A percentile compares a stretch with the other conserved stretches of the same genome.
Evolutionary conservation across 1,140 invertebrate species (phyloP).

Genomic region (Drosophila rhopaloa): DNA sequence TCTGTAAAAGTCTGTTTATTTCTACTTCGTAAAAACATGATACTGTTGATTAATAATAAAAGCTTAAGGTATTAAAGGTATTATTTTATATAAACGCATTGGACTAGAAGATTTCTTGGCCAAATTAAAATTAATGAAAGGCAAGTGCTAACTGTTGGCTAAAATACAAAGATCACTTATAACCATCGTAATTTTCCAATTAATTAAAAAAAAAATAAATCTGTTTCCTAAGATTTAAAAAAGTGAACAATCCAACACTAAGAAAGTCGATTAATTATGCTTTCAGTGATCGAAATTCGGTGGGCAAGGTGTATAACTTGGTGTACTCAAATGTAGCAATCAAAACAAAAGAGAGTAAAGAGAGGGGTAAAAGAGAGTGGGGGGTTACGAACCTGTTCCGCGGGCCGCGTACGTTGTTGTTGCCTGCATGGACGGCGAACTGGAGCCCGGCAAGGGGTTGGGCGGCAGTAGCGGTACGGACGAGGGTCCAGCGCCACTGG

Average conservation of each 20-base stretch:
- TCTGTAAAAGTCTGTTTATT: neutral
- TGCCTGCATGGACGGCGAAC: constrained; percentile 61
- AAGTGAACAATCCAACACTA: neutral
- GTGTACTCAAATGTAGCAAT: neutral
- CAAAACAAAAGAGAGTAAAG: constrained; percentile 20
- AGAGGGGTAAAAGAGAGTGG: constrained; percentile 16
- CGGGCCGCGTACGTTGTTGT: constrained; percentile 70
- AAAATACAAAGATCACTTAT: no score
- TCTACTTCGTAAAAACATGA: no score
- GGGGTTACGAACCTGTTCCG: constrained; percentile 71
- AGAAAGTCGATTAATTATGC: neutral
- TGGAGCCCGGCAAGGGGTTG: constrained; percentile 48
- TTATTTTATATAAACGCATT: no score
- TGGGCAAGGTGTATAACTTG: constrained; percentile 5
- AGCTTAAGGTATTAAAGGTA: no score
- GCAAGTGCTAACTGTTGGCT: no score
- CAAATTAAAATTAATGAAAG: no score
- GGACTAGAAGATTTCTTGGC: no score
- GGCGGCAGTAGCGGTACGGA: constrained; percentile 24
- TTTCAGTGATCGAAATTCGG: constrained; percentile 1
- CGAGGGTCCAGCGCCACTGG: constrained; percentile 61
- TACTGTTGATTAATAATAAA: no score
- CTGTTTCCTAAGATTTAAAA: neutral
- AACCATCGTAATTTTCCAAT: no score
- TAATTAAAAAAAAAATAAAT: no score